phyloP scores from a whole-genome alignment of 2,888 invertebrate genomes.

The Tribolium freemani region DNA sequence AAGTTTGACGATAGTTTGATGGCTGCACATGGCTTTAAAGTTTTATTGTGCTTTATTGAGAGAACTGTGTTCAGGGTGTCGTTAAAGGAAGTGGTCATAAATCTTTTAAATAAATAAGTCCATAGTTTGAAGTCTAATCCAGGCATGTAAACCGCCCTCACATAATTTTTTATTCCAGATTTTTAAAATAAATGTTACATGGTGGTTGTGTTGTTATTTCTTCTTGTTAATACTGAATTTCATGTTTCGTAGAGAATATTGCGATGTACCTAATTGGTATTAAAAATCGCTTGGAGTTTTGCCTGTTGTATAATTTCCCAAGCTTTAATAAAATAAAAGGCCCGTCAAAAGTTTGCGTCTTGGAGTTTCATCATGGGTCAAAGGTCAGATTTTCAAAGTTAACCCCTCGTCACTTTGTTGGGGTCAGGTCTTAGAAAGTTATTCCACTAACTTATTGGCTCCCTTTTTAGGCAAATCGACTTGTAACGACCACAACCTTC shows the following conservation, averaged over 20 bases:
- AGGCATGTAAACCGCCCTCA: too few species aligned
- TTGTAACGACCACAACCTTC: slow-evolving; percentile 20
- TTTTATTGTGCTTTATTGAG: slow-evolving; percentile 20
- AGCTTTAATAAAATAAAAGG: slow-evolving; percentile 21
- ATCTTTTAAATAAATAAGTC: slow-evolving; percentile 18
- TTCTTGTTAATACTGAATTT: neutral
- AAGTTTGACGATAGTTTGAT: slow-evolving; percentile 7
- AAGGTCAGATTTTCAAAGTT: slow-evolving; percentile 20
- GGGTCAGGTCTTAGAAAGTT: slow-evolving; percentile 17
- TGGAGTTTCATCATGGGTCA: slow-evolving; percentile 4
- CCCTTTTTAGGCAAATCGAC: slow-evolving; percentile 33
- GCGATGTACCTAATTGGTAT: neutral
- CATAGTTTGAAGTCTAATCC: neutral
- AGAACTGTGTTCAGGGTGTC: slow-evolving; percentile 7
- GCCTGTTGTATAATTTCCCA: neutral
- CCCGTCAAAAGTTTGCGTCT: slow-evolving; percentile 4
- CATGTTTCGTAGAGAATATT: neutral
- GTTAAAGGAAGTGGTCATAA: slow-evolving; percentile 24
- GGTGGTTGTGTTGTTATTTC: neutral
- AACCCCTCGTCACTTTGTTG: slow-evolving; percentile 17
- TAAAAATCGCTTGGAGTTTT: neutral
- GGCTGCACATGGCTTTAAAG: neutral
- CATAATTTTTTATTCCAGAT: too few species aligned
- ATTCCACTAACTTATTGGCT: slow-evolving; percentile 23
- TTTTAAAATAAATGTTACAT: too few species aligned